Evolutionary conservation across 2,888 invertebrate genomes (phyloP), one percentile per base, ranked within the genome.

Genomic region (Tinea trinotella): DNA sequence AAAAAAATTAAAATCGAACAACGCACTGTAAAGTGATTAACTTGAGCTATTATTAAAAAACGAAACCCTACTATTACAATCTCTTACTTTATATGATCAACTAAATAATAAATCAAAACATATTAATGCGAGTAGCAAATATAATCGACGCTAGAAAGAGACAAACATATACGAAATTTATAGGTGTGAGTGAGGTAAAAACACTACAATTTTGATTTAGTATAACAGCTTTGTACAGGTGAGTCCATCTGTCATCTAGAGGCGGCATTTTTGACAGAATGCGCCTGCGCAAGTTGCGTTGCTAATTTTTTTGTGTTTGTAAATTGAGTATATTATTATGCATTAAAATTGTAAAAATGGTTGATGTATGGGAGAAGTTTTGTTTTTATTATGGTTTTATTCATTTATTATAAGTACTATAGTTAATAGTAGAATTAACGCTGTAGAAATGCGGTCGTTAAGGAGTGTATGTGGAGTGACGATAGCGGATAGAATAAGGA

Each of bases 181-280:
- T 1, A 36, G n/a, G 55, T 4, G 50, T 10, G 36, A 55, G 10
- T 18, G 17, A 36, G 55, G 49, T 17, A 22, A n/a, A 17, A 20
- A 9, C 1, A 55, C 53, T 62, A 65, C 68, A 69, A 71, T 72
- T 74, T 76, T 76, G 76, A 76, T 76, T 74, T 73, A 74, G 62
- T 63, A 66, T 59, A 63, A 36, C n/a, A 62, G 58, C 59, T 59
- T 60, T 57, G 59, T 58, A 62, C 65, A 70, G 64, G 67, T 71
- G 68, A 66, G 63, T 68, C 70, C 67, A 71, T 77, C 62, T 65
- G 63, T 72, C 72, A 66, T 71, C 57, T 57, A 15, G 54, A 53
- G 57, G 60, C 56, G 59, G 60, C 60, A 59, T 64, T 63, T 67
- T 65, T 65, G 56, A 59, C 63, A 64, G 64, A 55, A 57, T 15